Conservation (phyloP, 1,140 invertebrate species). For the Thalassaphorura encarpata region DNA sequence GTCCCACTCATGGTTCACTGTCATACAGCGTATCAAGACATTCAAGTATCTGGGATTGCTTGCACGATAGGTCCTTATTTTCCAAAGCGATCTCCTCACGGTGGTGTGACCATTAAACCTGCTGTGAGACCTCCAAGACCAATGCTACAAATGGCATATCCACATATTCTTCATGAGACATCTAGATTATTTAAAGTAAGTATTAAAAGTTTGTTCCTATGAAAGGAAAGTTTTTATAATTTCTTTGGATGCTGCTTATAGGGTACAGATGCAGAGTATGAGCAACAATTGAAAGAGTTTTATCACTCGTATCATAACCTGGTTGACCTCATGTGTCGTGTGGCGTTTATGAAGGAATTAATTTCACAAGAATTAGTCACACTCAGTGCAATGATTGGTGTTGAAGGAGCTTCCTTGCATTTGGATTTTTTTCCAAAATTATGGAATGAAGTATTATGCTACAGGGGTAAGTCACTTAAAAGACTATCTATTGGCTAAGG, state of each 20-base stretch:
- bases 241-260: slow-evolving; percentile 26
- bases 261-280: slow-evolving; percentile 68
- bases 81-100: slow-evolving; percentile 37
- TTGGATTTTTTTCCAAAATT: slow-evolving; percentile 72
- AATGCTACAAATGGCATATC: slow-evolving; percentile 79
- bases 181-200: slow-evolving; percentile 34
- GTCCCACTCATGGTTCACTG: slow-evolving; percentile 74
- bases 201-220: background rate
- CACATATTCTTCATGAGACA: slow-evolving; percentile 59
- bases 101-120: slow-evolving; percentile 31
- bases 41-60: slow-evolving; percentile 38
- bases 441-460: slow-evolving; percentile 67
- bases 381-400: slow-evolving; percentile 71
- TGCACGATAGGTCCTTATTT: slow-evolving; percentile 22
- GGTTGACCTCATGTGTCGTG: slow-evolving; percentile 74
- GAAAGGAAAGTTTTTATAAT: slow-evolving; percentile 1
- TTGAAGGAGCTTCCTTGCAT: slow-evolving; percentile 71
- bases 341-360: slow-evolving; percentile 46
- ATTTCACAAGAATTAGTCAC: slow-evolving; percentile 60
- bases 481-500: background rate
- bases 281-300: slow-evolving; percentile 61
- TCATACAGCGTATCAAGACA: slow-evolving; percentile 65
- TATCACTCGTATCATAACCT: slow-evolving; percentile 73
- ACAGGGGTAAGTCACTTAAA: slow-evolving; percentile 53
- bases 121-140: slow-evolving; percentile 57